Conservation (phyloP, 1,140 invertebrate genomes). For the Procambarus virginalis region DNA sequence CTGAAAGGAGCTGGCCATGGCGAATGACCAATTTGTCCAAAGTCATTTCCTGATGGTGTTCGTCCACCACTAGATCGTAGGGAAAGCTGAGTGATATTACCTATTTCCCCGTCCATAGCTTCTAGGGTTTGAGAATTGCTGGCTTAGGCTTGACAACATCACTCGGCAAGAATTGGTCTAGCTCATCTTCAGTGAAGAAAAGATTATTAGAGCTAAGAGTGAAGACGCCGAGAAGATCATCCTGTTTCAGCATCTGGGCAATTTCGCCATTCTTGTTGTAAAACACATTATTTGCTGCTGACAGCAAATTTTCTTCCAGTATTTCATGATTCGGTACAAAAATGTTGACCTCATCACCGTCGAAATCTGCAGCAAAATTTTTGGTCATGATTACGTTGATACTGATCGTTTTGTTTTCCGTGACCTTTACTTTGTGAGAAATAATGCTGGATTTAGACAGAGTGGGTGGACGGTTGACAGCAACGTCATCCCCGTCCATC, state of each 20-base stretch:
- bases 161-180: not conserved
- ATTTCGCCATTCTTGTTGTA: not conserved
- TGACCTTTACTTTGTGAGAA: constrained; percentile 11
- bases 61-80: not conserved
- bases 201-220: not conserved
- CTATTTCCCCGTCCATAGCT: constrained; percentile 23
- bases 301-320: not conserved
- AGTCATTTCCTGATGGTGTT: not conserved
- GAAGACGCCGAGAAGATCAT: constrained; percentile 3
- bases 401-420: not conserved
- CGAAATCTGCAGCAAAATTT: constrained; percentile 36
- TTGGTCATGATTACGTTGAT: constrained; percentile 18
- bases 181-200: not conserved
- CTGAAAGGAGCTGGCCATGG: constrained; percentile 7
- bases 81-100: constrained; percentile 17
- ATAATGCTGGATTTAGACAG: constrained; percentile 6
- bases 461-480: constrained; percentile 29
- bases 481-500: constrained; percentile 23
- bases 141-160: not conserved
- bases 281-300: not conserved
- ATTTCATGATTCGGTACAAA: constrained; percentile 11
- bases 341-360: constrained; percentile 39
- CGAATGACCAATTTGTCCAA: constrained; percentile 27
- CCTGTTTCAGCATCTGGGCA: constrained; percentile 3
- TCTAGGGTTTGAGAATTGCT: not conserved